These are phyloP conservation scores for Danio aesculapii DNA, from an alignment of 2,797 vertebrate species.

Conservation along the genomic window DNA sequence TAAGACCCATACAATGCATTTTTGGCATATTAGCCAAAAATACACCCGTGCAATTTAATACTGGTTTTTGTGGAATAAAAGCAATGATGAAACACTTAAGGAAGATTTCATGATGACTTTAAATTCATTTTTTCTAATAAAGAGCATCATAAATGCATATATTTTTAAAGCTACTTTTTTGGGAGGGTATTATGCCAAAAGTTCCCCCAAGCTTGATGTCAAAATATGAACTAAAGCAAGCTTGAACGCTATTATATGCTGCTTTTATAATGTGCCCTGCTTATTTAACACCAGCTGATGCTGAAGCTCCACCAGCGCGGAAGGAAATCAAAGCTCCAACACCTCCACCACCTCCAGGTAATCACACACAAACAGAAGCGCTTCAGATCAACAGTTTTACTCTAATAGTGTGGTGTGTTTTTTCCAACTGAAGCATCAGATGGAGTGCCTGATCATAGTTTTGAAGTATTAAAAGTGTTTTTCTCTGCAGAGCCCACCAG, in stretches of 20 bases:
- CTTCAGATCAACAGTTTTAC: background rate
- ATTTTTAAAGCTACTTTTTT: no score
- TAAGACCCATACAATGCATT: no score
- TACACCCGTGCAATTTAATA: no score
- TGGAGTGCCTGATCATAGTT: background rate
- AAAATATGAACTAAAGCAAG: constrained; percentile 40
- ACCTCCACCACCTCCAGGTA: constrained; percentile 80
- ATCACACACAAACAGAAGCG: constrained; percentile 17
- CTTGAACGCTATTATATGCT: constrained; percentile 41
- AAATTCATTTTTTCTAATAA: no score
- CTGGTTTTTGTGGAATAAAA: no score
- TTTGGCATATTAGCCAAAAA: no score
- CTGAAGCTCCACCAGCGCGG: constrained; percentile 74
- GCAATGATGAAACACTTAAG: no score
- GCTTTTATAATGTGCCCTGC: constrained; percentile 61
- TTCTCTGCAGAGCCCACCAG: constrained; percentile 85
- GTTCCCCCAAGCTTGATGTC: background rate
- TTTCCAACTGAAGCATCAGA: background rate
- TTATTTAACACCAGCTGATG: constrained; percentile 73
- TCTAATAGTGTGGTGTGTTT: background rate
- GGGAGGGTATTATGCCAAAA: background rate
- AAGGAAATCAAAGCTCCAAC: constrained; percentile 77
- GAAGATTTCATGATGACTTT: constrained; percentile 17
- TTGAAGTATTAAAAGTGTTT: background rate
- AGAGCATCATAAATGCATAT: no score